phyloP scores from a whole-genome alignment of 2,113 vertebrate genomes.

The Ophiodon elongatus region DNA sequence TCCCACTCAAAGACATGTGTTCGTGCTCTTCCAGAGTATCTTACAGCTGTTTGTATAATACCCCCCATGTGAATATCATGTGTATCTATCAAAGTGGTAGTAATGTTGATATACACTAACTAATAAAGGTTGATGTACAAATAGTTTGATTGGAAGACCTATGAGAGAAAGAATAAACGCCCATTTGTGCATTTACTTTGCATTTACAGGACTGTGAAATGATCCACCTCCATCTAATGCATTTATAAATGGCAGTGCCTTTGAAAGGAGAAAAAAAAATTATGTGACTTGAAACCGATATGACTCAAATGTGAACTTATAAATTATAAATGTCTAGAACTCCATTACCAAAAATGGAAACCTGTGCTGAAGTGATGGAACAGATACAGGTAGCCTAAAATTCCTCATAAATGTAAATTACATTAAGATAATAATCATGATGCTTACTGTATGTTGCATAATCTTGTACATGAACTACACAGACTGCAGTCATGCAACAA shows the following conservation, averaged over 20 bases:
- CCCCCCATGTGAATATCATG: not conserved
- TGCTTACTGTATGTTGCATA: not conserved
- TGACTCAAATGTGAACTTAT: not conserved
- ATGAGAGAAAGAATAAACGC: not conserved
- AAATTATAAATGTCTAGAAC: not conserved
- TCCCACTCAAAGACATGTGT: not conserved
- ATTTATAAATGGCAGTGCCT: not conserved
- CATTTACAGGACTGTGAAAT: not conserved
- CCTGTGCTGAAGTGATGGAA: not conserved
- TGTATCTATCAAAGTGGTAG: not conserved
- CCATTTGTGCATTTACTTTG: not conserved
- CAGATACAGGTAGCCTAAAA: not conserved
- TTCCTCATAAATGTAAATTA: not conserved
- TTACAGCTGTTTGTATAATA: slow-evolving; percentile 3
- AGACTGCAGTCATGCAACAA: not conserved
- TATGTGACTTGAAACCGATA: slow-evolving; percentile 17
- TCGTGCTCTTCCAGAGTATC: not conserved
- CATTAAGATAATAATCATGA: not conserved
- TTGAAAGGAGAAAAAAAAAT: not conserved
- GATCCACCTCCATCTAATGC: not conserved
- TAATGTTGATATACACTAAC: too few species aligned
- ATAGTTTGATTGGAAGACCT: not conserved
- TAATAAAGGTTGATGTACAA: not conserved
- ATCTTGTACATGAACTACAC: not conserved
- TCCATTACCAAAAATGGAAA: slow-evolving; percentile 11